A percentile compares a stretch with the other conserved stretches of the same genome.
phyloP scores from a whole-genome alignment of 2,113 vertebrate species.

The Microtus ochrogaster region DNA sequence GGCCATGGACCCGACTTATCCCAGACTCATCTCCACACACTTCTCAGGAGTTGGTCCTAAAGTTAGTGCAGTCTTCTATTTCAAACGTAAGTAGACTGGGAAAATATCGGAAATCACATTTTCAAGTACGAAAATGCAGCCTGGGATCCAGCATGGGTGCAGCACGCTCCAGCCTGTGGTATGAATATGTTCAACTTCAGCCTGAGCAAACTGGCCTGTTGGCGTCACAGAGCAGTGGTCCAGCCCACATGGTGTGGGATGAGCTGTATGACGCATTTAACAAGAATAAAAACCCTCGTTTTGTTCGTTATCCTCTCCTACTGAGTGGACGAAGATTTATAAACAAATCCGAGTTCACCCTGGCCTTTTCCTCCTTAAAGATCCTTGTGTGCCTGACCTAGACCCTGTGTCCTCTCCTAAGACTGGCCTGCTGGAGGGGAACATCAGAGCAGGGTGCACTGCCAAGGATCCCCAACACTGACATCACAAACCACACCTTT shows the following conservation, averaged over 20 bases:
- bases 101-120: not conserved
- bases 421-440: not conserved
- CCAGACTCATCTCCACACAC: slow-evolving; percentile 83
- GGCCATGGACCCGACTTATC: slow-evolving; percentile 90
- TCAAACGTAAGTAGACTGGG: slow-evolving; percentile 66
- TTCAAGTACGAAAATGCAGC: not conserved
- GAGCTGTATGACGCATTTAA: not conserved
- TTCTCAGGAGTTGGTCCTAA: slow-evolving; percentile 91
- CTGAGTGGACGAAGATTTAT: not conserved
- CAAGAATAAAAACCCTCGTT: not conserved
- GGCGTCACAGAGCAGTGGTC: too few relatives aligned
- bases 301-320: not conserved
- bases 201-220: not conserved
- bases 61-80: slow-evolving; percentile 89
- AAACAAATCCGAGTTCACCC: not conserved
- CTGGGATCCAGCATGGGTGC: not conserved
- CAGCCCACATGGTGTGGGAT: not conserved
- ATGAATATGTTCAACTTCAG: not conserved
- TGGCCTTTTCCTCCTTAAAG: not conserved
- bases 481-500: not conserved
- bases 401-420: not conserved
- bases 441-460: not conserved
- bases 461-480: not conserved
- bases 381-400: not conserved
- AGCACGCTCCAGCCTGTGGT: not conserved